Percentiles rank a stretch among this genome's conserved stretches.
phyloP scores from a whole-genome alignment of 35 echinoderm and acorn worm genomes.

The Lytechinus pictus region DNA sequence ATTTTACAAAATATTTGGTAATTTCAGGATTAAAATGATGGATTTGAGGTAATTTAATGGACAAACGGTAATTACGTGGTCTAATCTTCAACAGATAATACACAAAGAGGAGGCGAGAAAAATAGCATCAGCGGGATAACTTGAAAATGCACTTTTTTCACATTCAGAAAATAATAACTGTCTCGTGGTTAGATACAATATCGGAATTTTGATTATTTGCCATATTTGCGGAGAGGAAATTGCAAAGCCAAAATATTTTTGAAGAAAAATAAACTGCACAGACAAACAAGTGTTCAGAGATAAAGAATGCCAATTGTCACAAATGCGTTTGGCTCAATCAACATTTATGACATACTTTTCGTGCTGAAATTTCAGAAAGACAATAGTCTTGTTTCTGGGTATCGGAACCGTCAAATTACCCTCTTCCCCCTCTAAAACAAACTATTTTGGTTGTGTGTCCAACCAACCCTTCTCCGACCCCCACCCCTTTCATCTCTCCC shows the following conservation, averaged over 20 bases:
- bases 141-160: background rate
- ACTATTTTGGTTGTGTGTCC: no score
- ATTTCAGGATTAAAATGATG: background rate
- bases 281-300: conserved; percentile 3
- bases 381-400: background rate
- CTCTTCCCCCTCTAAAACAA: background rate
- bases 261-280: background rate
- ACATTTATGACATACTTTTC: background rate
- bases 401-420: background rate
- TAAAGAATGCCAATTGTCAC: conserved; percentile 9
- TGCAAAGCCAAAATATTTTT: background rate
- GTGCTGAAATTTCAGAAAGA: background rate
- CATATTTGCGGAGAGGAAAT: conserved; percentile 11
- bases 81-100: background rate
- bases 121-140: background rate
- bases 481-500: no score
- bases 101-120: background rate
- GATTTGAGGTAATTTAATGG: background rate
- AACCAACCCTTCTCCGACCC: no score
- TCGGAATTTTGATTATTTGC: background rate
- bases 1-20: background rate
- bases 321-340: background rate
- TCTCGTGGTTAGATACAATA: background rate
- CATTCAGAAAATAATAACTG: background rate
- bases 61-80: background rate